Percentiles rank a stretch among this genome's conserved stretches.
phyloP scores from a whole-genome alignment of 2,888 invertebrate genomes.

The Calameuta pallipes region DNA sequence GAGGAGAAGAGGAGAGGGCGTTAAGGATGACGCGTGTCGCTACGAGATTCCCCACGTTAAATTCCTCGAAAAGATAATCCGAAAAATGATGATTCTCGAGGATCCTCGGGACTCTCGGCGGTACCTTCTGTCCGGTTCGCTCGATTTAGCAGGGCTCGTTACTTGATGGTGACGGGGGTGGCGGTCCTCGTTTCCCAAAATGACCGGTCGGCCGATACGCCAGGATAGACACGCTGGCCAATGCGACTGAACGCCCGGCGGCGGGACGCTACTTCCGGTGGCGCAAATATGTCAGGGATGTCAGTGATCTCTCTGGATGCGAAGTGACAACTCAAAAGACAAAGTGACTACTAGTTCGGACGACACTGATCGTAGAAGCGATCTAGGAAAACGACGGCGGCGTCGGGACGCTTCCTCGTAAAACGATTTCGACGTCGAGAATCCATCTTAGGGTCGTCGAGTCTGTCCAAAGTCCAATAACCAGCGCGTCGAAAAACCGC shows the following conservation, averaged over 20 bases:
- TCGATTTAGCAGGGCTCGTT: slow-evolving; percentile 51
- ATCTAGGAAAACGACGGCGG: too few species aligned
- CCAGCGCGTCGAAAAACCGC: slow-evolving; percentile 31
- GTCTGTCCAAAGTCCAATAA: slow-evolving; percentile 47
- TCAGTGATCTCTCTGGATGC: too few species aligned
- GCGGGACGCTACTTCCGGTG: too few species aligned
- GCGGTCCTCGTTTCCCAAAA: slow-evolving; percentile 21
- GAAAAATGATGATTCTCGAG: slow-evolving; percentile 28
- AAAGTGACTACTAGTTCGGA: too few species aligned
- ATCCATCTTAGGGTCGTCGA: slow-evolving; percentile 35
- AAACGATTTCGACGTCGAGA: slow-evolving; percentile 26
- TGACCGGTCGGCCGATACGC: background rate
- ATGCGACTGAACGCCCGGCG: too few species aligned
- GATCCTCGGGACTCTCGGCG: slow-evolving; percentile 35
- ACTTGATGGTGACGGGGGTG: slow-evolving; percentile 34
- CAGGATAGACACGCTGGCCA: too few species aligned
- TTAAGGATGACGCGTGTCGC: too few species aligned
- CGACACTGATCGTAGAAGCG: too few species aligned
- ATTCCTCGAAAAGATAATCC: slow-evolving; percentile 42
- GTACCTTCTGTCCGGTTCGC: slow-evolving; percentile 52
- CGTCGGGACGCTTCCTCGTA: slow-evolving; percentile 20
- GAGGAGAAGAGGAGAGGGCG: slow-evolving; percentile 19
- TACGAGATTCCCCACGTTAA: background rate
- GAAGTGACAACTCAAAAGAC: too few species aligned
- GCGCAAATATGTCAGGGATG: too few species aligned